Evolutionary conservation across 2,888 invertebrate species (phyloP).

Genomic region (Harpalus rufipes): DNA sequence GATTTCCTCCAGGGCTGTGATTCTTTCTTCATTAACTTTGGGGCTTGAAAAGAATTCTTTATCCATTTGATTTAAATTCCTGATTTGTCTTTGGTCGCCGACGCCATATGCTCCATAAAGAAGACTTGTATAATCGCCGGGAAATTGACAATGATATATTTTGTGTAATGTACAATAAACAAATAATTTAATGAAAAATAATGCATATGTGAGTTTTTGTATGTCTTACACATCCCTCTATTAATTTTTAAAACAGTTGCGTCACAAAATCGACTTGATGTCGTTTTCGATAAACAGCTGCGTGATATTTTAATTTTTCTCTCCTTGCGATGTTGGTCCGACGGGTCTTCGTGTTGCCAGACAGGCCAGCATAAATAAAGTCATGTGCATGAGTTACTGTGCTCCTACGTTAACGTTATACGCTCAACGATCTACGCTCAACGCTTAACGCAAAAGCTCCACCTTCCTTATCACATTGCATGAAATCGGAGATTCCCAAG

Average conservation of each 20-base stretch:
- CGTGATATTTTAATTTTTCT: constrained; percentile 55
- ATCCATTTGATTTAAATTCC: no score
- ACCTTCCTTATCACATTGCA: constrained; percentile 41
- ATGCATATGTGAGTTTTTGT: no score
- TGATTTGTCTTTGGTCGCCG: no score
- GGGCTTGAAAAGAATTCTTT: no score
- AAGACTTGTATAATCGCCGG: no score
- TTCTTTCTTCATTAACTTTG: no score
- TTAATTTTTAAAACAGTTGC: no score
- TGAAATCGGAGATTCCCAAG: constrained; percentile 55
- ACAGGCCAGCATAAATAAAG: constrained; percentile 51
- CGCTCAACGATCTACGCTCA: background rate
- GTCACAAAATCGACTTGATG: constrained; percentile 9
- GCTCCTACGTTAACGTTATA: background rate
- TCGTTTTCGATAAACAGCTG: constrained; percentile 33
- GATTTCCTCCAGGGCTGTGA: no score
- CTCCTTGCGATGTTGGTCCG: constrained; percentile 23
- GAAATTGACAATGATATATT: no score
- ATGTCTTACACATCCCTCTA: constrained; percentile 5
- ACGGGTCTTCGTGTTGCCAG: constrained; percentile 19
- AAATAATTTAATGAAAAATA: no score
- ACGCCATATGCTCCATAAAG: no score
- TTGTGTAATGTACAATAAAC: no score
- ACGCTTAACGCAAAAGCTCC: constrained; percentile 1
- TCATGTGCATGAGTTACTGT: constrained; percentile 29